Evolutionary conservation across 1,140 invertebrate genomes (phyloP), one percentile per base, ranked within the genome.

Genomic region (Megalonaias nervosa): DNA sequence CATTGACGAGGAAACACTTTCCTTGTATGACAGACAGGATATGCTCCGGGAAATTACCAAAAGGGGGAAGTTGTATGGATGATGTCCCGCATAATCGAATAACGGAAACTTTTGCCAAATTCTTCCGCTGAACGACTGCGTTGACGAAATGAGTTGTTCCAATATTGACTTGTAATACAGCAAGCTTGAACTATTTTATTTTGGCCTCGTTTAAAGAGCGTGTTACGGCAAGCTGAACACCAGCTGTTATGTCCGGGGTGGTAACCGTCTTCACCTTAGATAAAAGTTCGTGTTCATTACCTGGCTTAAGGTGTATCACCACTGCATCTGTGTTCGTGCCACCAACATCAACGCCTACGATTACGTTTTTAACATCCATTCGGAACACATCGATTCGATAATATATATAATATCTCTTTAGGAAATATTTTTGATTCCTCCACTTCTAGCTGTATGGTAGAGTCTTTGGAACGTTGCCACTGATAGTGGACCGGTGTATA

Each of bases 111-210:
- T 77, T 83, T 38, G 81, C 80, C 31, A 90, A 74, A 69, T 80
- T 67, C 75, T 84, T 84, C 6, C 86, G 71, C 73, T 90, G 85
- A n/a, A 89, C 76, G 6, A 87, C 82, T 31, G 89, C 89, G 70
- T 90, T 90, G 11, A 89, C 83, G 79, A 90, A 89, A 77, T 90
- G 89, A 1, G 89, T 89, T 14, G 89, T 90, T 19, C 88, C 88
- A 57, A 90, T 89, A 71, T 87, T 88, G 17, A 90, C 81, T 71
- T 85, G 86, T 26, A 64, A 73, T 9, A 85, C 72, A 9, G 71
- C 69, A 6, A 89, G 68, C 17, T 23, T 21, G 16, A 67, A 59
- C 17, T 82, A 73, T 9, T 79, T 48, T 31, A 77, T 65, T 17
- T 68, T 66, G 5, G 84, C 77, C 21, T 81, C 55, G 3, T 75